Evolutionary conservation across 1,140 invertebrate genomes (phyloP).

Genomic region (Formica exsecta): DNA sequence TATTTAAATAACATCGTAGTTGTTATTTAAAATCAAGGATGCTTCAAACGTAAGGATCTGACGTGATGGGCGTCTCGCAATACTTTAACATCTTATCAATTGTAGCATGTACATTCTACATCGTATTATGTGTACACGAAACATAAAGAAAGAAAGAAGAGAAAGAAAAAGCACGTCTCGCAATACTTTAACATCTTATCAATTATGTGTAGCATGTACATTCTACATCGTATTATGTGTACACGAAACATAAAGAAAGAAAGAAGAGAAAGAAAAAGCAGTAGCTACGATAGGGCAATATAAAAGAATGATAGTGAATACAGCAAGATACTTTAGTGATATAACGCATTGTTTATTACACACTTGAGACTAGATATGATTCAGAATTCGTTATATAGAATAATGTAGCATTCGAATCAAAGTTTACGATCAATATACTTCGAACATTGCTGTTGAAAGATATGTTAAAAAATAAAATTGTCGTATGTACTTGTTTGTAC

Average conservation of each 20-base stretch:
- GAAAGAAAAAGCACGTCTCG: too few species aligned
- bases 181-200: not conserved
- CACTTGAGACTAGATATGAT: not conserved
- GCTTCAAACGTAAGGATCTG: not conserved
- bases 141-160: not conserved
- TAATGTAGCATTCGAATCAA: not conserved
- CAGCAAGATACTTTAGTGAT: too few species aligned
- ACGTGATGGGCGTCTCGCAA: not conserved
- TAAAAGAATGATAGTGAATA: too few species aligned
- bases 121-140: not conserved
- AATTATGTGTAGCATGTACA: not conserved
- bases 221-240: not conserved
- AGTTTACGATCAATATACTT: not conserved
- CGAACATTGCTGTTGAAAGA: not conserved
- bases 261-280: not conserved
- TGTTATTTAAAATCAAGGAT: not conserved
- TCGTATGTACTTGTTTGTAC: not conserved
- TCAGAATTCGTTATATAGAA: not conserved
- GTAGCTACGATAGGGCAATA: not conserved
- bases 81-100: not conserved
- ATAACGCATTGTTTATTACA: not conserved
- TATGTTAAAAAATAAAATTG: not conserved
- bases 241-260: not conserved
- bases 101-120: not conserved
- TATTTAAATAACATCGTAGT: not conserved